A percentile compares a stretch with the other conserved stretches of the same genome.
phyloP scores from a whole-genome alignment of 2,888 invertebrate species.

The Xanthorhoe designata region DNA sequence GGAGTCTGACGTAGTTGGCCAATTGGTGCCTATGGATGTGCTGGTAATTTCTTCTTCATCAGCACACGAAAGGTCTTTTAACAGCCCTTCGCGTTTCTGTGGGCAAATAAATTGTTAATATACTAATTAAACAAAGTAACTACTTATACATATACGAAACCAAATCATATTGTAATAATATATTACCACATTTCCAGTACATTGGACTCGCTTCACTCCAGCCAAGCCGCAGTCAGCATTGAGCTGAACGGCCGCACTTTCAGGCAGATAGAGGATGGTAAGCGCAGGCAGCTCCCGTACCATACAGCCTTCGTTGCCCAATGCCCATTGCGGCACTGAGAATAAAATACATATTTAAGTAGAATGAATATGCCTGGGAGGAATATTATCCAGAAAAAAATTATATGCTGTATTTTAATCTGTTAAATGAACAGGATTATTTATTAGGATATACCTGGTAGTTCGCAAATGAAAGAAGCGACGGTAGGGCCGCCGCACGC shows the following conservation, averaged over 20 bases:
- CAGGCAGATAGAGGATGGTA: conserved; percentile 91
- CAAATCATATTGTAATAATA: neutral
- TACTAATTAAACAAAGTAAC: neutral
- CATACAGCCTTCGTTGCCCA: conserved; percentile 88
- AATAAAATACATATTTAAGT: neutral
- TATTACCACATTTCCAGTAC: conserved; percentile 90
- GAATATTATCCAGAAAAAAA: too few species aligned
- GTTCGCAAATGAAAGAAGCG: conserved; percentile 92
- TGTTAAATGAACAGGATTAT: neutral
- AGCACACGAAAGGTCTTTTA: conserved; percentile 85
- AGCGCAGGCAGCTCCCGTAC: conserved; percentile 89
- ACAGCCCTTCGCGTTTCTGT: conserved; percentile 87
- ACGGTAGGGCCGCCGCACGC: conserved; percentile 91
- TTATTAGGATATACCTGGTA: too few species aligned
- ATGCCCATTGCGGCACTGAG: conserved; percentile 91
- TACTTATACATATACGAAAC: neutral
- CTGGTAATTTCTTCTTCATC: conserved; percentile 78
- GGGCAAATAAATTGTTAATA: conserved; percentile 41
- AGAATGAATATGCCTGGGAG: too few species aligned
- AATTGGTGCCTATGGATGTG: conserved; percentile 54
- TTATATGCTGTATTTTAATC: neutral
- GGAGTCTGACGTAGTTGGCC: conserved; percentile 57
- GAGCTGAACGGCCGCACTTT: conserved; percentile 90
- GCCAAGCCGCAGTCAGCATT: conserved; percentile 91
- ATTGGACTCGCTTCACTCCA: conserved; percentile 89